Conservation (phyloP, 2,797 vertebrate species). For the Momotus momota region DNA sequence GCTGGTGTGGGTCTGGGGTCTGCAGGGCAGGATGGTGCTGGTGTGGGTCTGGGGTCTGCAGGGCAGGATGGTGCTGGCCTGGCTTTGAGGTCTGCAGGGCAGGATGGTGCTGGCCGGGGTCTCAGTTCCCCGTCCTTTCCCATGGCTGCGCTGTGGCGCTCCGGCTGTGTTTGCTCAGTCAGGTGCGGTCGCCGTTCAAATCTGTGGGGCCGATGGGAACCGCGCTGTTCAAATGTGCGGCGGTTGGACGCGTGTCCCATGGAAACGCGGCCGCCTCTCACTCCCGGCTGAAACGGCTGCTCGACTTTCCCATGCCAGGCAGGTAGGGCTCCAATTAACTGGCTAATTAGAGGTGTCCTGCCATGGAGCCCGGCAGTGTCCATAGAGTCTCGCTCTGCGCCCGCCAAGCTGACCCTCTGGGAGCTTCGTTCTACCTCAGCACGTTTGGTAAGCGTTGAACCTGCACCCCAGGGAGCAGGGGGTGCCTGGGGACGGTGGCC, state of each 20-base stretch:
- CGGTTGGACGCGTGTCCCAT: not conserved
- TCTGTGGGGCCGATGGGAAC: conserved; percentile 68
- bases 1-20: not conserved
- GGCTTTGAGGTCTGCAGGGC: no score
- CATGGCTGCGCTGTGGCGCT: not conserved
- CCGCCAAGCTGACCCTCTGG: conserved; percentile 5
- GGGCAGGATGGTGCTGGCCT: no score
- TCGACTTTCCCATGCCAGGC: not conserved
- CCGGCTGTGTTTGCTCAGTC: not conserved
- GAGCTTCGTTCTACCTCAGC: conserved; percentile 68
- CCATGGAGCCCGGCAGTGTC: conserved; percentile 58
- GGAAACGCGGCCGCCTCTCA: not conserved
- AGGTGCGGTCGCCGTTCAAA: conserved; percentile 62
- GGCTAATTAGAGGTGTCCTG: not conserved
- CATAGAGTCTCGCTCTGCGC: conserved; percentile 61
- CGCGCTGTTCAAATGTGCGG: conserved; percentile 25
- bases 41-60: no score
- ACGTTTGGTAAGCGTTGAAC: conserved; percentile 75
- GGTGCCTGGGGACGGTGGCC: rapidly evolving
- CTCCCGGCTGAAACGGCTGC: not conserved
- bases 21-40: no score
- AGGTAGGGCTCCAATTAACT: not conserved
- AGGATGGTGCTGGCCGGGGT: no score
- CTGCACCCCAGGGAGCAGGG: not conserved
- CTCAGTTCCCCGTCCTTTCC: not conserved